phyloP scores from a whole-genome alignment of 53 echinoderm and acorn worm genomes.

The Holothuria scabra region DNA sequence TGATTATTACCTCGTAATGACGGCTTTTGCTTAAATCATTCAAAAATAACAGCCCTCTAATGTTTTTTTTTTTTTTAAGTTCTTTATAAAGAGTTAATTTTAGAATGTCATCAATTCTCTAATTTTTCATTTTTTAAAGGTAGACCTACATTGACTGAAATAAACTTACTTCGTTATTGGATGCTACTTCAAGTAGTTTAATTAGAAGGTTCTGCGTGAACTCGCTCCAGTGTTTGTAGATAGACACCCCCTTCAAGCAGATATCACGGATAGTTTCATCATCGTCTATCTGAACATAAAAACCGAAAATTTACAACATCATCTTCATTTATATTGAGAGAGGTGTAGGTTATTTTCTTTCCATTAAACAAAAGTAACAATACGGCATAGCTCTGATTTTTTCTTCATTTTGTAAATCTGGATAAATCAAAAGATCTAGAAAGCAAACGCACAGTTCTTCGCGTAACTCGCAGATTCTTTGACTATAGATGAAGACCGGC shows the following conservation, averaged over 20 bases:
- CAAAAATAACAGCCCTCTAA: not conserved
- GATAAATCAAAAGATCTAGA: not conserved
- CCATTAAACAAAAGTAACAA: not conserved
- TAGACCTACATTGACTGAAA: not conserved
- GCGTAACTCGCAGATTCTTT: not conserved
- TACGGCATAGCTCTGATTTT: not conserved
- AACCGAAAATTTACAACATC: not conserved
- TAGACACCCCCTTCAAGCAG: conserved; percentile 33
- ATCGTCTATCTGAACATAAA: conserved; percentile 34
- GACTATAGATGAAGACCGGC: not conserved
- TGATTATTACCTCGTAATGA: conserved; percentile 13
- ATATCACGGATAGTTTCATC: conserved; percentile 29
- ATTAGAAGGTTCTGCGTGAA: not conserved
- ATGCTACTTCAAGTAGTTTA: conserved; percentile 36
- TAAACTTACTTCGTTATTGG: conserved; percentile 36
- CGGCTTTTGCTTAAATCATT: not conserved
- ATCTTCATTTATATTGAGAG: not conserved
- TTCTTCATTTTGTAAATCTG: not conserved
- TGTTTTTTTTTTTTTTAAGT: too few species aligned
- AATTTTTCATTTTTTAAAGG: too few species aligned
- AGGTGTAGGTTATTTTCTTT: conserved; percentile 6
- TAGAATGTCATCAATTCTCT: too few species aligned
- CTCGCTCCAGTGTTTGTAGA: conserved; percentile 37
- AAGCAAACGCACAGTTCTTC: not conserved
- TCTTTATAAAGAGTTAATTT: too few species aligned